Percentiles rank a stretch among this genome's conserved stretches.
These are phyloP conservation scores for Drosophila planitibia DNA, from an alignment of 2,888 invertebrate species.

Conservation along the genomic window DNA sequence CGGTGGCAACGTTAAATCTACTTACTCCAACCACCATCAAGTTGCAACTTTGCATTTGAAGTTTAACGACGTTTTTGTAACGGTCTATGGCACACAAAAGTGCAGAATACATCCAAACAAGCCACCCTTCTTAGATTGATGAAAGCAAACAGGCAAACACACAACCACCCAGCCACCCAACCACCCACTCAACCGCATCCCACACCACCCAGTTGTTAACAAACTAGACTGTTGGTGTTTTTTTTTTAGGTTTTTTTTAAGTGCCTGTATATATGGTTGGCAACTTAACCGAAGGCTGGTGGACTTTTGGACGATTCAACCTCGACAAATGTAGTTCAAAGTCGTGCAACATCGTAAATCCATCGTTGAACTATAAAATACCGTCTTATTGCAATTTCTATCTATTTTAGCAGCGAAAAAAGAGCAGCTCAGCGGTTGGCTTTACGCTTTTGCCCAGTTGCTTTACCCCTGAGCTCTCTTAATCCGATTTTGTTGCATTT, in stretches of 20 bases:
- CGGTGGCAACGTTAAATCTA: constrained; percentile 34
- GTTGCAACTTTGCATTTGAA: constrained; percentile 42
- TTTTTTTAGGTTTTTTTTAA: constrained; percentile 4
- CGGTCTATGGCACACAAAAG: constrained; percentile 59
- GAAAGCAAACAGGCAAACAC: constrained; percentile 6
- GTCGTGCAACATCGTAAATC: constrained; percentile 76
- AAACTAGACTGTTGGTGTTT: constrained; percentile 38
- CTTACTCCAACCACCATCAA: constrained; percentile 33
- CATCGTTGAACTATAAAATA: constrained; percentile 81
- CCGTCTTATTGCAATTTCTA: constrained; percentile 79
- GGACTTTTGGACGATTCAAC: constrained; percentile 37
- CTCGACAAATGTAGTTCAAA: constrained; percentile 77
- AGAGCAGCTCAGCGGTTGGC: constrained; percentile 64
- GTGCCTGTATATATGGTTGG: constrained; percentile 23
- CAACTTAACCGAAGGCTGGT: constrained; percentile 42
- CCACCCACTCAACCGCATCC: constrained; percentile 15
- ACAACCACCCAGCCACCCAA: constrained; percentile 17
- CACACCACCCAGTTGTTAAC: constrained; percentile 47
- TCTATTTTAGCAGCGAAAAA: constrained; percentile 58
- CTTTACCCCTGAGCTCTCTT: constrained; percentile 74
- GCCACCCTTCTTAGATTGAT: not conserved
- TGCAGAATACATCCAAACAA: constrained; percentile 31
- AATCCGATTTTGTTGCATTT: constrained; percentile 77
- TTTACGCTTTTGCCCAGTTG: constrained; percentile 64
- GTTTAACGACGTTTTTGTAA: constrained; percentile 61